phyloP scores from a whole-genome alignment of 2,113 vertebrate genomes.

The Thomomys bottae region DNA sequence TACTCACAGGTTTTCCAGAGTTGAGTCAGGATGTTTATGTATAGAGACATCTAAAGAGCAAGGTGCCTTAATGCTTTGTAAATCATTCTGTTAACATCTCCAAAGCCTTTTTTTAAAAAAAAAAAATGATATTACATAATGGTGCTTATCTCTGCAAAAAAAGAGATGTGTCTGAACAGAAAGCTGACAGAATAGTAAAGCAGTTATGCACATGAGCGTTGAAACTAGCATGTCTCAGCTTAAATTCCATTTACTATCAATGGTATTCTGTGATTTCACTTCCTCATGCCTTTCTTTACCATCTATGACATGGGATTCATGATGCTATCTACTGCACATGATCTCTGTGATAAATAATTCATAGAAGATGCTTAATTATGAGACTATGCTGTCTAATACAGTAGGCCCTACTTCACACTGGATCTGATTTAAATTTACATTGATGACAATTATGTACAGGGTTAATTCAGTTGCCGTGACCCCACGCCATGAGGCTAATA shows the following conservation, averaged over 20 bases:
- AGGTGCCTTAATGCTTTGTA: background rate
- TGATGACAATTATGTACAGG: background rate
- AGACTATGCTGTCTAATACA: background rate
- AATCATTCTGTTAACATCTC: conserved; percentile 22
- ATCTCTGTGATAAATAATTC: background rate
- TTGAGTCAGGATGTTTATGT: background rate
- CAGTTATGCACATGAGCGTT: background rate
- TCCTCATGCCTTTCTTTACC: too few species aligned
- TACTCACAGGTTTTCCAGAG: background rate
- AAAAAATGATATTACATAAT: background rate
- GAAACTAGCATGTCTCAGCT: background rate
- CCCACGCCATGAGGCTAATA: background rate
- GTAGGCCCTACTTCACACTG: background rate
- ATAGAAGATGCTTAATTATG: background rate
- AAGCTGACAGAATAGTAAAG: background rate
- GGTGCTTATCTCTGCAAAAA: background rate
- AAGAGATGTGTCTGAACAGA: background rate
- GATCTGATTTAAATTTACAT: background rate
- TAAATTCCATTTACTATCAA: background rate
- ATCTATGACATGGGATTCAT: background rate
- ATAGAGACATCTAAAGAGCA: conserved; percentile 21
- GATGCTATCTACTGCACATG: background rate
- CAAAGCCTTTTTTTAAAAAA: background rate
- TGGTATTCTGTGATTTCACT: background rate
- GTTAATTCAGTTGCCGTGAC: background rate